A percentile compares a stretch with the other conserved stretches of the same genome.
Evolutionary conservation across 2,797 vertebrate species (phyloP).

Genomic region (Lates japonicus): DNA sequence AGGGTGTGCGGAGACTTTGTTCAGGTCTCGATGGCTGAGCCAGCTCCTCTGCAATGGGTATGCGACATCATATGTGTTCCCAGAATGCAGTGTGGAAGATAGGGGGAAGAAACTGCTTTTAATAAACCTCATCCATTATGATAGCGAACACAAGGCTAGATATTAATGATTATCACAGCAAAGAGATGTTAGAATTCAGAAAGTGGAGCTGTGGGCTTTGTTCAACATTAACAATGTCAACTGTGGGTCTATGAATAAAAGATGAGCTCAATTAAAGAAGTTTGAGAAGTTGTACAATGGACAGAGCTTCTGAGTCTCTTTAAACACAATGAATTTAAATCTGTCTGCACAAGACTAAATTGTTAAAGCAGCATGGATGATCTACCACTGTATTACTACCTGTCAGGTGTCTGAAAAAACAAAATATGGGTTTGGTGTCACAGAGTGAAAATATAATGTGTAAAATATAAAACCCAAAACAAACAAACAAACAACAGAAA

Average conservation of each 20-base stretch:
- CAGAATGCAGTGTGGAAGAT: neutral
- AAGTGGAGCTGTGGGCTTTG: conserved; percentile 43
- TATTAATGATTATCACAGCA: conserved; percentile 14
- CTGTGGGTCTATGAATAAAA: conserved; percentile 59
- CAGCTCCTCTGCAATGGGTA: conserved; percentile 73
- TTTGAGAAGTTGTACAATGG: conserved; percentile 43
- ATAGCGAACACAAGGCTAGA: neutral
- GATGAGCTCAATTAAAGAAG: conserved; percentile 67
- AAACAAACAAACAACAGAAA: too few relatives aligned
- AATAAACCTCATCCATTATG: neutral
- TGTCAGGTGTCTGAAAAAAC: neutral
- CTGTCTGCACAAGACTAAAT: conserved; percentile 26
- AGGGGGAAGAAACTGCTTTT: neutral
- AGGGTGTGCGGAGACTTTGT: conserved; percentile 85
- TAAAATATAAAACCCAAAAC: too few relatives aligned
- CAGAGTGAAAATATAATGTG: neutral
- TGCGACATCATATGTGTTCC: conserved; percentile 17
- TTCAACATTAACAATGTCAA: conserved; percentile 55
- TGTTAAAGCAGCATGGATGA: conserved; percentile 14
- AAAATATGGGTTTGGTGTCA: neutral
- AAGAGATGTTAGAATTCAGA: conserved; percentile 23
- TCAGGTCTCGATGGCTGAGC: conserved; percentile 80
- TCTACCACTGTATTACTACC: neutral
- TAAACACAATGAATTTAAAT: conserved; percentile 44
- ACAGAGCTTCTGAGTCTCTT: conserved; percentile 54